Base-by-base conservation (phyloP, 2,113 vertebrate species). In the Neolamprologus ventralis region DNA sequence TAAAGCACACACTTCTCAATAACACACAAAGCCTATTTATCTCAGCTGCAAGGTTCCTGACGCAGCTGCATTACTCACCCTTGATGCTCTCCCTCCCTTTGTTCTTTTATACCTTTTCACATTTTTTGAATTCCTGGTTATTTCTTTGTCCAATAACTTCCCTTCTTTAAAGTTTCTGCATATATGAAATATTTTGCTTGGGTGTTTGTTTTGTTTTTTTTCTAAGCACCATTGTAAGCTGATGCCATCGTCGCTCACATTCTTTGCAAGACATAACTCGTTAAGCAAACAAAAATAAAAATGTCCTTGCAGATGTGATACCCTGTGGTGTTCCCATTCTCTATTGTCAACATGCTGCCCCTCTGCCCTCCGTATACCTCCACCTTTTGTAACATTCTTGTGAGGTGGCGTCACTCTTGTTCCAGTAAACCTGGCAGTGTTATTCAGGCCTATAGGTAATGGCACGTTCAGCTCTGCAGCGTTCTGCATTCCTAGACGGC, bases 401-500 rank as follows among this genome's bases (percentile, higher is more conserved):
- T 40, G 79, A 49, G 84, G n/a, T 71, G 92, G 94, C 73, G 86
- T 95, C 90, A 94, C 58, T 81, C 86, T 71, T 92, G 84, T 96
- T 96, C 90, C 94, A 95, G 87, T 95, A 92, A 95, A 81, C 85
- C 85, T 91, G 91, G 91, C 85, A 37, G 60, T 93, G 85, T 83
- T 92, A 40, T 90, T 83, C 57, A 84, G 88, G 85, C 71, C 90
- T 93, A 93, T 93, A 96, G 94, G 95, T 96, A 95, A 84, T 57
- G 31, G 71, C 90, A 51, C 65, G 40, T 85, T 93, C 28, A 28
- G 40, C 58, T 84, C 73, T 12, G 63, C 87, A 80, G 84, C 33
- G 49, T 53, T 82, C 91, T 88, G 93, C 96, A 97, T 97, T 97
- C 96, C 95, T 93, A 96, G 95, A 96, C 95, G 2, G 83, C 91